These are phyloP conservation scores for Zeugodacus cucurbitae DNA, from an alignment of 1,140 invertebrate genomes.

Conservation along the genomic window DNA sequence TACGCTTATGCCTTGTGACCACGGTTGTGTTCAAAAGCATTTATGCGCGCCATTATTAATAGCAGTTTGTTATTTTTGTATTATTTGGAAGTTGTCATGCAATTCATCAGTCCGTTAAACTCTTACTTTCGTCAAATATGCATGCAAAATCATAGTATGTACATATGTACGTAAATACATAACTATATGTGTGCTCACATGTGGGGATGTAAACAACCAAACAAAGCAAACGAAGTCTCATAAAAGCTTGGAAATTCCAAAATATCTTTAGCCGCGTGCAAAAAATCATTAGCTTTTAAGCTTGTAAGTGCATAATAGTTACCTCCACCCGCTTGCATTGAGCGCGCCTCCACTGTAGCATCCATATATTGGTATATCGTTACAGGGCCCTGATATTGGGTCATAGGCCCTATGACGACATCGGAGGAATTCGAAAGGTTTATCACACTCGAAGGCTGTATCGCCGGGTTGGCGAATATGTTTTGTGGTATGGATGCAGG, in stretches of 20 bases:
- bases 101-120: no score
- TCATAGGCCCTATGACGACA: conserved; percentile 66
- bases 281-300: background rate
- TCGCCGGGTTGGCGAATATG: conserved; percentile 53
- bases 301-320: conserved; percentile 37
- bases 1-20: no score
- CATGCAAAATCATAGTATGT: no score
- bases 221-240: background rate
- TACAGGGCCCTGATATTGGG: conserved; percentile 66
- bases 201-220: background rate
- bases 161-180: background rate
- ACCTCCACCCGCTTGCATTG: conserved; percentile 58
- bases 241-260: conserved; percentile 26
- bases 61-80: no score
- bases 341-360: conserved; percentile 55
- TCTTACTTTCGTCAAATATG: no score
- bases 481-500: conserved; percentile 50
- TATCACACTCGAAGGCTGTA: conserved; percentile 61
- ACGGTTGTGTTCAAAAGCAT: no score
- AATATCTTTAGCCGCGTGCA: background rate
- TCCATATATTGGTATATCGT: conserved; percentile 66
- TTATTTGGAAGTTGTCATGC: no score
- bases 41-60: no score
- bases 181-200: background rate
- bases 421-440: conserved; percentile 64